Base-by-base conservation (phyloP, 2,113 vertebrate genomes). In the Phyllostomus hastatus region DNA sequence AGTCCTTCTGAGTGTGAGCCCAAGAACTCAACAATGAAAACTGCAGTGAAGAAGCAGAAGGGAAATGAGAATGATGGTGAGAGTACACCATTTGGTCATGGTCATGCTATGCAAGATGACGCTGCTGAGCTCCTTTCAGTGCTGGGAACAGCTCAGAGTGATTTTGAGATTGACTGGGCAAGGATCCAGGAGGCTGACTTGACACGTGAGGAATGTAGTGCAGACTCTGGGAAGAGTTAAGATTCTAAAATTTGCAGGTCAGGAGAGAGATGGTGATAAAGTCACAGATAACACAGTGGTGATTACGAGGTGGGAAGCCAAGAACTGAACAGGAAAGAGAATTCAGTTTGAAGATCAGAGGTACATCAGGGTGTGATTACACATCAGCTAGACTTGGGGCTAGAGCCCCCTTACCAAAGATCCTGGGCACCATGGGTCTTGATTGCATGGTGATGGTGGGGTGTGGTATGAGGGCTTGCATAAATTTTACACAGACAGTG, bases 381-480 rank as follows among this genome's bases (percentile, higher is more conserved):
- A 48, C 33, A 46, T n/a, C 48, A 50, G 48, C 48, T 50, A 50
- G 48, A 50, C 48, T 50, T 50, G 48, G 19, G 75, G 33, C 46
- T n/a, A 33, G 75, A 22, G 48, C 5, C 19, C 48, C 48, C 48
- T 78, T n/a, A n/a, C 31, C 48, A 22, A 22, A 78, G 75, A 12
- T 12, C 20, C 46, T 78, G 46, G 17, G 31, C 31, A 22, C 5
- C 75, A n/a, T 78, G 75, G 75, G 19, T 78, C 48, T n/a, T 6
- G 46, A 22, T 78, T 19, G n/a, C 5, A 26, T 12, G 11, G 7
- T 75, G 72, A 1, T 28, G 41, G 38, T 8, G 72, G 5, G 17
- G 38, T 41, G 38, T 41, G 17, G 26, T 31, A 16, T 15, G 24
- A 43, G 24, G 1, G 3, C 1, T 3, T 8, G 5, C 6, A 6